A percentile compares a stretch with the other conserved stretches of the same genome.
These are phyloP conservation scores for Dreissena polymorpha DNA, from an alignment of 1,140 invertebrate genomes.

Conservation along the genomic window DNA sequence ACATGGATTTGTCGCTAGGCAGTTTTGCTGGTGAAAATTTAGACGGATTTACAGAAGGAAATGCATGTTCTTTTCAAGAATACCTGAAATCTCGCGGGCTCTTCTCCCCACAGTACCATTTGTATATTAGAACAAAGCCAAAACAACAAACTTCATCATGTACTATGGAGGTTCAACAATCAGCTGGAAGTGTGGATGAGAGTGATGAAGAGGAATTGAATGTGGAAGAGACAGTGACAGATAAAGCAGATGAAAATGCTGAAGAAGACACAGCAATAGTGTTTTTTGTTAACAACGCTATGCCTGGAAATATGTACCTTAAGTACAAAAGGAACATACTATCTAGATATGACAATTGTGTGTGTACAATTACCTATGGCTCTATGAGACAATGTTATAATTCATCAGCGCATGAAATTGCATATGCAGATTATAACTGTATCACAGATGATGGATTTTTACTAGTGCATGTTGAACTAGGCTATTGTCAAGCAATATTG, in stretches of 20 bases:
- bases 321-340: constrained; percentile 12
- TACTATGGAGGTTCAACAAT: too few relatives aligned
- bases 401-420: constrained; percentile 10
- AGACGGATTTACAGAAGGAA: too few relatives aligned
- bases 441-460: neutral
- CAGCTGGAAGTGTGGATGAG: too few relatives aligned
- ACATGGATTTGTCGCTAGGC: too few relatives aligned
- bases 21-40: too few relatives aligned
- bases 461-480: neutral
- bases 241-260: constrained; percentile 1
- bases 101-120: too few relatives aligned
- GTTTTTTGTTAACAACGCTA: neutral
- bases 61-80: too few relatives aligned
- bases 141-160: too few relatives aligned
- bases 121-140: too few relatives aligned
- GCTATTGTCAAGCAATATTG: too few relatives aligned
- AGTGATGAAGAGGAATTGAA: neutral
- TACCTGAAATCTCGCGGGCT: too few relatives aligned
- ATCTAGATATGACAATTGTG: neutral
- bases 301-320: neutral
- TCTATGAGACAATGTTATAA: constrained; percentile 6
- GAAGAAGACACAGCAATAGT: neutral
- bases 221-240: constrained; percentile 13
- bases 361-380: neutral
- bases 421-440: constrained; percentile 2